Percentiles rank a stretch among this genome's conserved stretches.
These are phyloP conservation scores for Pogona vitticeps DNA, from an alignment of 2,113 vertebrate species.

Conservation along the genomic window DNA sequence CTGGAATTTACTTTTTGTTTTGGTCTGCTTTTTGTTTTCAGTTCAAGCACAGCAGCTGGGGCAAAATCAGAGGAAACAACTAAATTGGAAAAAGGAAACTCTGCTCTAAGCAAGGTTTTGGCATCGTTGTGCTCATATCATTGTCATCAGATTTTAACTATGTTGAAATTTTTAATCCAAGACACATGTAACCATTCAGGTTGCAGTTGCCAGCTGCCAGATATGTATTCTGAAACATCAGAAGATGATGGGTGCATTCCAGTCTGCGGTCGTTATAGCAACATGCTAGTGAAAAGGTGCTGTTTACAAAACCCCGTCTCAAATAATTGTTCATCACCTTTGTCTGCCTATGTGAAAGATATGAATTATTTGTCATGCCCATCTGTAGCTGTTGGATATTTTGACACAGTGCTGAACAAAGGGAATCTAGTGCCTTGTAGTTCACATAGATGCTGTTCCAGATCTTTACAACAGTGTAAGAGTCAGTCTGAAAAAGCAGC, in stretches of 20 bases:
- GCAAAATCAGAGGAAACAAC: slow-evolving; percentile 83
- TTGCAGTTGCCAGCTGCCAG: slow-evolving; percentile 72
- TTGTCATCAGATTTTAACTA: slow-evolving; percentile 81
- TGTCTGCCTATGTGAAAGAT: slow-evolving; percentile 81
- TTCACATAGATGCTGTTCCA: slow-evolving; percentile 73
- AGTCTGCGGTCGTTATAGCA: slow-evolving; percentile 77
- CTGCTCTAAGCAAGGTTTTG: slow-evolving; percentile 85
- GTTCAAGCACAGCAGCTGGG: slow-evolving; percentile 81
- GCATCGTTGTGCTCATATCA: slow-evolving; percentile 85
- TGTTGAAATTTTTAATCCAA: slow-evolving; percentile 84
- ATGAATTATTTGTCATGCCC: slow-evolving; percentile 82
- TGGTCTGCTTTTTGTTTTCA: slow-evolving; percentile 85
- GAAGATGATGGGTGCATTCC: slow-evolving; percentile 71
- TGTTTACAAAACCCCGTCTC: slow-evolving; percentile 78
- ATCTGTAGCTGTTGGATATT: slow-evolving; percentile 74
- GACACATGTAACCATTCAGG: slow-evolving; percentile 72
- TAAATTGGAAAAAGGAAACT: slow-evolving; percentile 81
- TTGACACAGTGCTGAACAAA: slow-evolving; percentile 75
- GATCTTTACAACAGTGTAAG: slow-evolving; percentile 64
- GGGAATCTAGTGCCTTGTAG: slow-evolving; percentile 73
- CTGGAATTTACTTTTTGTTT: slow-evolving; percentile 85
- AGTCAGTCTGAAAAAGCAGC: slow-evolving; percentile 60
- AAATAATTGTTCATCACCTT: slow-evolving; percentile 71
- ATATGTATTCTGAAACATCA: slow-evolving; percentile 68
- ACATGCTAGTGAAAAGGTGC: slow-evolving; percentile 77